These are phyloP conservation scores for Hydrotaea cyrtoneurina DNA, from an alignment of 2,888 invertebrate species.

Conservation along the genomic window DNA sequence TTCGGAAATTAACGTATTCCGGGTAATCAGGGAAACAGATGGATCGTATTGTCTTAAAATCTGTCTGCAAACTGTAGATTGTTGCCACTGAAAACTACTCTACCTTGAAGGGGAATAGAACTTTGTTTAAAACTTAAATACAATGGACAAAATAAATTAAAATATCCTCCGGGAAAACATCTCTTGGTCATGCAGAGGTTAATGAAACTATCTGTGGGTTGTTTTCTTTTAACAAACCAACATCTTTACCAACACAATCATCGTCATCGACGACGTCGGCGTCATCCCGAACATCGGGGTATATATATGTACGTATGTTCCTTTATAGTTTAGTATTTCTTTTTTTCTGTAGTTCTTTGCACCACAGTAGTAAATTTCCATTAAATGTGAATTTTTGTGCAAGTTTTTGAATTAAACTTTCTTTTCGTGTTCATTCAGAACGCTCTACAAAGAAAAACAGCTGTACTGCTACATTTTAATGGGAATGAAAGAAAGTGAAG, in stretches of 20 bases:
- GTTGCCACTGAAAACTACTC: no score
- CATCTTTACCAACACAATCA: not conserved
- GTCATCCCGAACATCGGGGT: not conserved
- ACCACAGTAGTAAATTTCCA: conserved; percentile 77
- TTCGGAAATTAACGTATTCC: no score
- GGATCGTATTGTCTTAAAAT: no score
- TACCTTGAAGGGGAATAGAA: no score
- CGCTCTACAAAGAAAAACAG: conserved; percentile 26
- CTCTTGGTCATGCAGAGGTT: no score
- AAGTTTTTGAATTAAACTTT: conserved; percentile 79
- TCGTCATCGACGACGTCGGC: no score
- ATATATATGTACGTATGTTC: not conserved
- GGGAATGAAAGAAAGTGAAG: conserved; percentile 43
- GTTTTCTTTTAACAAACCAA: not conserved
- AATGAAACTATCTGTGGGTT: no score
- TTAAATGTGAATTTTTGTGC: conserved; percentile 78
- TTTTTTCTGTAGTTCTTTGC: conserved; percentile 47
- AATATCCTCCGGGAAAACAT: no score
- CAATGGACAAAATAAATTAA: no score
- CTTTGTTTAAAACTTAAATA: no score
- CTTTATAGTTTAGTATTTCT: not conserved
- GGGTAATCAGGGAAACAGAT: no score
- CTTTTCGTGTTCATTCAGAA: conserved; percentile 64
- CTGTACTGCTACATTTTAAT: conserved; percentile 50
- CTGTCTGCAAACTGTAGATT: no score